These are phyloP conservation scores for Megaceryle torquata DNA, from an alignment of 2,113 vertebrate genomes.

Conservation along the genomic window DNA sequence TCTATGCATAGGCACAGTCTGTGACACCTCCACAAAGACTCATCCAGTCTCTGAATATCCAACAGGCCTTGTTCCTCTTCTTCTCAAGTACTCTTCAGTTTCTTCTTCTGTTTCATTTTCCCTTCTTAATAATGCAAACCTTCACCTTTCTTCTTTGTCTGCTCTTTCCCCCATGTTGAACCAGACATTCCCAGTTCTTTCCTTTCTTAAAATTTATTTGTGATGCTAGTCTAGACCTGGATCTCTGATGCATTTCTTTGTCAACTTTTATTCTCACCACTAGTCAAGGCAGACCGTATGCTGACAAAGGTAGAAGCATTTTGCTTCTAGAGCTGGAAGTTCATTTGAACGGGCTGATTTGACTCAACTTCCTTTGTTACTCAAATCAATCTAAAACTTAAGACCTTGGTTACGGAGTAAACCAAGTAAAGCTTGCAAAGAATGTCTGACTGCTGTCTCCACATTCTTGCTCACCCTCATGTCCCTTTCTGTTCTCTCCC, in stretches of 20 bases:
- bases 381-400: background rate
- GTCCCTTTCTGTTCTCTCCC: background rate
- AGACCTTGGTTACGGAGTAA: background rate
- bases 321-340: background rate
- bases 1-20: background rate
- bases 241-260: background rate
- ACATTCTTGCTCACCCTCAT: background rate
- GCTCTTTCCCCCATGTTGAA: background rate
- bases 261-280: background rate
- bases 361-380: background rate
- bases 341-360: background rate
- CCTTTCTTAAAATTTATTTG: background rate
- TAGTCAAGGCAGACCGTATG: background rate
- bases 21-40: background rate
- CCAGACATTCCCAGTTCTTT: background rate
- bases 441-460: background rate
- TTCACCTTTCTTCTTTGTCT: background rate
- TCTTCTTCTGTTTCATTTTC: background rate
- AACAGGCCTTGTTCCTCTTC: background rate
- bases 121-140: background rate
- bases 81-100: background rate
- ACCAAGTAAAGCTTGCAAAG: background rate
- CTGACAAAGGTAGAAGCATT: background rate
- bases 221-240: background rate
- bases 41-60: background rate